Percentiles rank a stretch among this genome's conserved stretches.
These are phyloP conservation scores for Celastrina argiolus DNA, from an alignment of 2,888 invertebrate species.

Conservation along the genomic window DNA sequence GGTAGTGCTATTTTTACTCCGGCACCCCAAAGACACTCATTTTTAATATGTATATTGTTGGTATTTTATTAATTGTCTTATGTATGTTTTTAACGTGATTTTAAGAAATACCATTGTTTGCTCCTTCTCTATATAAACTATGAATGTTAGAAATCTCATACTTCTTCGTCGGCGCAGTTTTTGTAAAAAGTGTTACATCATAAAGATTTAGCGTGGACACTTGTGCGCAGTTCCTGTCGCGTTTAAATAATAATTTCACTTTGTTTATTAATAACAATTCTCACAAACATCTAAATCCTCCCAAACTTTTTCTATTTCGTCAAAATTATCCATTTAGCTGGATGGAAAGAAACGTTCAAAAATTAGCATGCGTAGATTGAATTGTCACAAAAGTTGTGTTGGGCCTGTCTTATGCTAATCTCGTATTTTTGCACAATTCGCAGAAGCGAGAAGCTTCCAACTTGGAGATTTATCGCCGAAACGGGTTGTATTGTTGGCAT, in stretches of 20 bases:
- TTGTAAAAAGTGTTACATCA: no score
- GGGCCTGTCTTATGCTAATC: conserved; percentile 39
- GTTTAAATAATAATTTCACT: neutral
- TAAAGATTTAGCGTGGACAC: no score
- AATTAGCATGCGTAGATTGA: conserved; percentile 48
- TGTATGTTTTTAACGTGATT: no score
- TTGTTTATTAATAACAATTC: neutral
- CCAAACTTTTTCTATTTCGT: conserved; percentile 24
- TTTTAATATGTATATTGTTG: no score
- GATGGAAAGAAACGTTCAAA: conserved; percentile 31
- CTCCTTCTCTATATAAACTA: no score
- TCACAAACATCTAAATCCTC: neutral
- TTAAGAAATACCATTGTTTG: no score
- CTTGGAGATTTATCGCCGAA: conserved; percentile 22
- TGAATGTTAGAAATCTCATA: no score
- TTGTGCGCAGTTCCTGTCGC: neutral
- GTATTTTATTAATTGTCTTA: no score
- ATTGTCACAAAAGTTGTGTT: conserved; percentile 41
- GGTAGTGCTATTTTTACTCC: no score
- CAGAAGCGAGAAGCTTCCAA: conserved; percentile 17
- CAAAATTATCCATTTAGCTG: conserved; percentile 18
- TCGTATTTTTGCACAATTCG: conserved; percentile 29
- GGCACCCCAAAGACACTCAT: no score
- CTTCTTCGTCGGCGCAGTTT: no score
- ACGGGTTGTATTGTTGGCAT: conserved; percentile 17